Percentiles rank a stretch among this genome's conserved stretches.
Evolutionary conservation across 2,797 vertebrate species (phyloP).

Genomic region (Parauchenoglanis ngamensis): DNA sequence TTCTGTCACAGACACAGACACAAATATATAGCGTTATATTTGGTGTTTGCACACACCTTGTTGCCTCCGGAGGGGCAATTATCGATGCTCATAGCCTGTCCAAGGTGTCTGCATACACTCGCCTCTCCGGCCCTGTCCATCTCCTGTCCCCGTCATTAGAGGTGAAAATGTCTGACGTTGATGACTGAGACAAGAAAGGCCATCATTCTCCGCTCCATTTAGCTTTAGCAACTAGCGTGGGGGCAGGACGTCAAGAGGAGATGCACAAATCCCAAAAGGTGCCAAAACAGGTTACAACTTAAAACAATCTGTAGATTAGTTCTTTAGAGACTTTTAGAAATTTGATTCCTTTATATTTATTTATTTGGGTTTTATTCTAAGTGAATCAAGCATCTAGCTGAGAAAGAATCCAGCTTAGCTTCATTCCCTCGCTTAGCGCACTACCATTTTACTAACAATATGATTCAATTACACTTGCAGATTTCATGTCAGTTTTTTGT

Average conservation of each 20-base stretch:
- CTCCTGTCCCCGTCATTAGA: slow-evolving; percentile 53
- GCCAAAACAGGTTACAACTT: background rate
- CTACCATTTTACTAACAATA: background rate
- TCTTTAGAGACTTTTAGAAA: background rate
- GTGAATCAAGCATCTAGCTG: background rate
- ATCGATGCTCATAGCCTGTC: slow-evolving; percentile 77
- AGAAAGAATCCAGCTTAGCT: background rate
- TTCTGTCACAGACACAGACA: slow-evolving; percentile 40
- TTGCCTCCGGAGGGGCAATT: slow-evolving; percentile 79
- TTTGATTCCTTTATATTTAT: background rate
- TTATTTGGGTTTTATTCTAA: background rate
- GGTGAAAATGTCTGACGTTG: slow-evolving; percentile 73
- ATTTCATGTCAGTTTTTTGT: background rate
- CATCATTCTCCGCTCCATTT: slow-evolving; percentile 71
- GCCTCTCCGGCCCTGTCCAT: slow-evolving; percentile 54
- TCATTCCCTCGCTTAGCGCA: background rate
- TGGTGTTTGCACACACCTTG: slow-evolving; percentile 73
- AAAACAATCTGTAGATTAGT: background rate
- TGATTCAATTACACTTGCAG: background rate
- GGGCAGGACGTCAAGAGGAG: background rate
- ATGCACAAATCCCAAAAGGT: background rate
- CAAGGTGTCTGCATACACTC: slow-evolving; percentile 74
- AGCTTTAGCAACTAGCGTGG: slow-evolving; percentile 60
- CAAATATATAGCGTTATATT: slow-evolving; percentile 53
- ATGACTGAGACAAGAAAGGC: slow-evolving; percentile 71